phyloP scores from a whole-genome alignment of 2,113 vertebrate genomes.

The Tamias sibiricus region DNA sequence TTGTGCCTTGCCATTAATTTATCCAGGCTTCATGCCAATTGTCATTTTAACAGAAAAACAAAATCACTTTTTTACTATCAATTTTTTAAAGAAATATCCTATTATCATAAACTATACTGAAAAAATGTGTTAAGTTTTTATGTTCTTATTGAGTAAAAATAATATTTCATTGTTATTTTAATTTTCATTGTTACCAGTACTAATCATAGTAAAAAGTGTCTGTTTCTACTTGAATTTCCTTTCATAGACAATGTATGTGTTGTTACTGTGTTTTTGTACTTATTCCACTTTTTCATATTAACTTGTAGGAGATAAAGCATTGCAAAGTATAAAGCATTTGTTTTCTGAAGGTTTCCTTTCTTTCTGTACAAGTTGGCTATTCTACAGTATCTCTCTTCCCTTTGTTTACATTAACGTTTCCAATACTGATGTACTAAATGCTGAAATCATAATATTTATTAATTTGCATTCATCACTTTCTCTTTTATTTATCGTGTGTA shows the following conservation, averaged over 20 bases:
- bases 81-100: background rate
- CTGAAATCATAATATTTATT: background rate
- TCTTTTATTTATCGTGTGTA: background rate
- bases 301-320: background rate
- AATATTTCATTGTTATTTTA: background rate
- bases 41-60: background rate
- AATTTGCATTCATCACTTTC: background rate
- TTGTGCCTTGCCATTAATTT: background rate
- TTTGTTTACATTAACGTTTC: slow-evolving; percentile 42
- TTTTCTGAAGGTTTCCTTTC: background rate
- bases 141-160: background rate
- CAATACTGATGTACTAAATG: background rate
- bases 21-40: background rate
- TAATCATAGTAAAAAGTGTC: background rate
- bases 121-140: background rate
- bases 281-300: background rate
- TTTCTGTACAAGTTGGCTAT: background rate
- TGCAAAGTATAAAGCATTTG: background rate
- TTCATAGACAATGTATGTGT: background rate
- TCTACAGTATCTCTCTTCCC: background rate
- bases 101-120: background rate
- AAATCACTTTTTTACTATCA: background rate
- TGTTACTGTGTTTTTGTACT: background rate
- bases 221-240: background rate
- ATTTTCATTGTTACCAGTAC: background rate